These are phyloP conservation scores for Sisyra terminalis DNA, from an alignment of 2,888 invertebrate genomes.

Conservation along the genomic window DNA sequence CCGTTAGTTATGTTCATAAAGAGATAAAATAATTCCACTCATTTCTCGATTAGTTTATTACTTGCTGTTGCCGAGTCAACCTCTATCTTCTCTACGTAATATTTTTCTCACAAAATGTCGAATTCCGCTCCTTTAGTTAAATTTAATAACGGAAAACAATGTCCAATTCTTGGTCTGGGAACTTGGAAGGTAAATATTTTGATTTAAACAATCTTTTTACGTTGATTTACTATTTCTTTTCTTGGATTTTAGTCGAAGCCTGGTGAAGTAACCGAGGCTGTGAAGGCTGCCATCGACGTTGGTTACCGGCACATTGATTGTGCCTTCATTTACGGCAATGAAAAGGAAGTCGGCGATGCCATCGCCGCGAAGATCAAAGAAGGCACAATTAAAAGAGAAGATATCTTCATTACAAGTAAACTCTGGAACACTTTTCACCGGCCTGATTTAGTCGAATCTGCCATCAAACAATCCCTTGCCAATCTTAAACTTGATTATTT, in stretches of 20 bases:
- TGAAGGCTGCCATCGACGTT: slow-evolving; percentile 53
- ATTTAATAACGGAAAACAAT: slow-evolving; percentile 36
- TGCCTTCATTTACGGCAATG: slow-evolving; percentile 52
- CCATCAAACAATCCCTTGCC: slow-evolving; percentile 47
- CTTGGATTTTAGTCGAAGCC: slow-evolving; percentile 38
- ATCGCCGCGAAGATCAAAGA: slow-evolving; percentile 43
- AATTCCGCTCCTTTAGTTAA: slow-evolving; percentile 25
- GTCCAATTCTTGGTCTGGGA: slow-evolving; percentile 43
- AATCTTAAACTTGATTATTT: slow-evolving; percentile 62
- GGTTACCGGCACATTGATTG: slow-evolving; percentile 69
- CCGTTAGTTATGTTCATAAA: too few relatives aligned
- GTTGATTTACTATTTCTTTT: background rate
- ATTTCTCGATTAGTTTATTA: too few relatives aligned
- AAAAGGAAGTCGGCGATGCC: slow-evolving; percentile 50
- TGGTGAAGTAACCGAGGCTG: slow-evolving; percentile 44
- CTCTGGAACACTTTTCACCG: slow-evolving; percentile 71
- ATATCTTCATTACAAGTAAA: slow-evolving; percentile 54
- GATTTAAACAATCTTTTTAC: too few relatives aligned
- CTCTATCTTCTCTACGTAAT: too few relatives aligned
- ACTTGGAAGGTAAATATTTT: slow-evolving; percentile 43
- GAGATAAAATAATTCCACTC: too few relatives aligned
- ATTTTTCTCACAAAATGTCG: too few relatives aligned
- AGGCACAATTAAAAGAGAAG: slow-evolving; percentile 48
- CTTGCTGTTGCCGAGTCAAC: too few relatives aligned
- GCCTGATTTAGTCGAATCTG: slow-evolving; percentile 55